Percentiles rank a stretch among this genome's conserved stretches.
These are phyloP conservation scores for Archilochus colubris DNA, from an alignment of 2,113 vertebrate species.

Conservation along the genomic window DNA sequence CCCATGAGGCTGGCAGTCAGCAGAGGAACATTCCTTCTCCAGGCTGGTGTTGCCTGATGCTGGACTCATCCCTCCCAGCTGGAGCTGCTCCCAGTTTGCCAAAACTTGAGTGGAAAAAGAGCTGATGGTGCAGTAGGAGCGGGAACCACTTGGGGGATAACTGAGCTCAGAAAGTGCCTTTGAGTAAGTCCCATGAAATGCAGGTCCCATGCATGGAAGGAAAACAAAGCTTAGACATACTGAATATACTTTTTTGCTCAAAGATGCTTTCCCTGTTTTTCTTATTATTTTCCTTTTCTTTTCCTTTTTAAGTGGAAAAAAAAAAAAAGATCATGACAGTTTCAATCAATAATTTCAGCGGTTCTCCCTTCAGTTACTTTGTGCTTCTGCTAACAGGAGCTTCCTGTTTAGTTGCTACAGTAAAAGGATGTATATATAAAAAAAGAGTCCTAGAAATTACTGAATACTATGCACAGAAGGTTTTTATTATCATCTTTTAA, in stretches of 20 bases:
- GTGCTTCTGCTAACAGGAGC: background rate
- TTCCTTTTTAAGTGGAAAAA: background rate
- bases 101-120: background rate
- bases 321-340: fast-evolving
- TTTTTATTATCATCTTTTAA: conserved; percentile 65
- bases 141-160: background rate
- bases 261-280: background rate
- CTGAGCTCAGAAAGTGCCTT: background rate
- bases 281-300: background rate
- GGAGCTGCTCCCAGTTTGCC: background rate
- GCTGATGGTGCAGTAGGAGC: background rate
- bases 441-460: conserved; percentile 17
- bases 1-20: fast-evolving
- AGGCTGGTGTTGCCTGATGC: background rate
- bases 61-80: background rate
- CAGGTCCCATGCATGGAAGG: fast-evolving
- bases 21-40: background rate
- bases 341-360: fast-evolving
- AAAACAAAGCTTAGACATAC: background rate
- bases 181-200: fast-evolving
- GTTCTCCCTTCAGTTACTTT: background rate
- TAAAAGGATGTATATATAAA: conserved; percentile 23
- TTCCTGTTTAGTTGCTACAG: conserved; percentile 23
- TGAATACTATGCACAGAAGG: conserved; percentile 44
- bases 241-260: background rate